Evolutionary conservation across 1,140 invertebrate species (phyloP), one percentile per base, ranked within the genome.

Genomic region (Antheraea mylitta): DNA sequence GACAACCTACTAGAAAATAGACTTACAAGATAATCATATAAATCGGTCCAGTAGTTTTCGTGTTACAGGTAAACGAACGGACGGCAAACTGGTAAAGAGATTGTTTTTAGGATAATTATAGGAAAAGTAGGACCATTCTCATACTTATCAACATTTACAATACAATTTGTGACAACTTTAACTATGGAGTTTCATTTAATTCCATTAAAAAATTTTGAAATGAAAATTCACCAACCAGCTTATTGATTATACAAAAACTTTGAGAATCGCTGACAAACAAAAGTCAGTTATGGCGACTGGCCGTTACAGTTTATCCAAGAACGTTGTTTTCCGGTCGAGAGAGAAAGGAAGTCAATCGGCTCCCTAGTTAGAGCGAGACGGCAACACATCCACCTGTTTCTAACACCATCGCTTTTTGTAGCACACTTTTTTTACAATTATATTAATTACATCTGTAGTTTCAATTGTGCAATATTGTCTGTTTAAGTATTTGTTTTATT

Each of bases 211-310:
- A 30, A 30, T 30, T 4, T 30, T 30, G 22, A 30, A 30, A 30
- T 30, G 22, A 30, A 30, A 30, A 30, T 30, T 30, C 22, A 30
- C 22, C 22, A 4, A 30, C 22, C 22, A 30, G 22, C 4, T 30
- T 30, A 30, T 30, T 53, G 53, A 48, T 65, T 48, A 65, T 18
- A n/a, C 18, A 38, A 7, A 71, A 73, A 83, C 60, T 83, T 87
- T 86, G 76, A 82, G 70, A 72, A 69, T 66, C 74, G 38, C 73
- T 75, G 72, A 18, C 62, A 19, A 74, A 77, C 76, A 85, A 87
- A 89, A 89, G 86, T 87, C 83, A 86, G 85, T 89, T 89, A 89
- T 82, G 76, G 86, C 83, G 86, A 80, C 68, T 67, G 77, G 81
- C 84, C 87, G 87, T 89, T 89, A 87, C 84, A 85, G 76, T 84